Evolutionary conservation across 1,140 invertebrate species (phyloP).

Genomic region (Cotesia vestalis): DNA sequence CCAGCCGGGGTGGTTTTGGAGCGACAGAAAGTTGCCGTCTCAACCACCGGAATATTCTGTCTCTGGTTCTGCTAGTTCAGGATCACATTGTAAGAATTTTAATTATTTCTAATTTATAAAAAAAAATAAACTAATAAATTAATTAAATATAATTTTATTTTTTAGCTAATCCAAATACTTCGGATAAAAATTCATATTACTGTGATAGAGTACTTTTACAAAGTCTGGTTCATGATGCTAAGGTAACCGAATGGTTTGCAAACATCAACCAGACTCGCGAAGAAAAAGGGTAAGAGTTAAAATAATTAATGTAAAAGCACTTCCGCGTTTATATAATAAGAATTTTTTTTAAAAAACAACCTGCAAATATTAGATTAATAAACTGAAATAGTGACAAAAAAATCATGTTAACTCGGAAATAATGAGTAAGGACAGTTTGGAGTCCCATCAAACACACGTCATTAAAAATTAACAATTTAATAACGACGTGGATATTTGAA

Average conservation of each 20-base stretch:
- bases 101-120: neutral
- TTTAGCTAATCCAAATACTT: constrained; percentile 67
- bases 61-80: constrained; percentile 52
- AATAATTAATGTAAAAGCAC: constrained; percentile 5
- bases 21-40: constrained; percentile 66
- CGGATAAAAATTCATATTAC: constrained; percentile 72
- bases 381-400: too few relatives aligned
- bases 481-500: neutral
- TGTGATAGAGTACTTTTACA: constrained; percentile 85
- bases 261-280: constrained; percentile 75
- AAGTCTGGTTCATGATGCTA: constrained; percentile 86
- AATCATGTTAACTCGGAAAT: too few relatives aligned
- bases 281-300: constrained; percentile 72
- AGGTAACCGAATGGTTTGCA: constrained; percentile 85
- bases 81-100: constrained; percentile 40
- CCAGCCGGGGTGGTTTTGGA: constrained; percentile 80
- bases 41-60: constrained; percentile 67
- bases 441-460: too few relatives aligned
- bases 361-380: neutral
- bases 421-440: too few relatives aligned
- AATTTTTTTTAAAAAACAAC: neutral
- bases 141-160: constrained; percentile 1
- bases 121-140: constrained; percentile 4
- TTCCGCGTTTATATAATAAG: constrained; percentile 14
- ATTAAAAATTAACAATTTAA: neutral